Conservation (phyloP, 2,797 vertebrate species). For the Gallinago solitaria region DNA sequence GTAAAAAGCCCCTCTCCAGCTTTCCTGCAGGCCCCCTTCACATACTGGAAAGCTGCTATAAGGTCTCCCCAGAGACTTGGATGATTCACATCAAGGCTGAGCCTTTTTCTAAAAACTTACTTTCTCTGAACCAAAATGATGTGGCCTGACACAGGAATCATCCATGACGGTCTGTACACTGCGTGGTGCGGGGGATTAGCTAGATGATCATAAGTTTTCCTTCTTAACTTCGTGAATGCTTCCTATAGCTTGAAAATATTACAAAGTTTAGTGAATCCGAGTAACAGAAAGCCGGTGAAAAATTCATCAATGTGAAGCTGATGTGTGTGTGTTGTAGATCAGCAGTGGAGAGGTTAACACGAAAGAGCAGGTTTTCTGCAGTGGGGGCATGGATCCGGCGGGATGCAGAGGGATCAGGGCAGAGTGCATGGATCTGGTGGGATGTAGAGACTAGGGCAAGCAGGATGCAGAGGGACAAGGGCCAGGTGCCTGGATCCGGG, state of each 20-base stretch:
- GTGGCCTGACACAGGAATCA: background rate
- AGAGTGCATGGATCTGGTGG: no score
- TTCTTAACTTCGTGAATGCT: background rate
- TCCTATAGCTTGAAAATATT: background rate
- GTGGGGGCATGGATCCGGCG: rapidly evolving
- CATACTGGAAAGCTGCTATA: background rate
- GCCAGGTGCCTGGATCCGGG: background rate
- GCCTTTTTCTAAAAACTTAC: background rate
- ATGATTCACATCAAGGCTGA: background rate
- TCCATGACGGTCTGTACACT: background rate
- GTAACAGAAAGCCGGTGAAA: background rate
- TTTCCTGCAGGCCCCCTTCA: background rate
- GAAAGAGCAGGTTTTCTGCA: background rate
- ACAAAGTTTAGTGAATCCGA: background rate
- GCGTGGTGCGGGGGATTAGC: background rate
- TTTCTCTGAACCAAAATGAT: background rate
- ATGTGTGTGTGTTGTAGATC: background rate
- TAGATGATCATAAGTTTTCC: background rate
- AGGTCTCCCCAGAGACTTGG: background rate
- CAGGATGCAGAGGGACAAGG: no score
- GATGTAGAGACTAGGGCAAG: no score
- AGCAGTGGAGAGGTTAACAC: background rate
- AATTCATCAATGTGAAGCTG: background rate
- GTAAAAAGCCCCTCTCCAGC: background rate
- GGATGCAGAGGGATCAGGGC: background rate